These are phyloP conservation scores for Magallana gigas DNA, from an alignment of 1,140 invertebrate species.

Conservation along the genomic window DNA sequence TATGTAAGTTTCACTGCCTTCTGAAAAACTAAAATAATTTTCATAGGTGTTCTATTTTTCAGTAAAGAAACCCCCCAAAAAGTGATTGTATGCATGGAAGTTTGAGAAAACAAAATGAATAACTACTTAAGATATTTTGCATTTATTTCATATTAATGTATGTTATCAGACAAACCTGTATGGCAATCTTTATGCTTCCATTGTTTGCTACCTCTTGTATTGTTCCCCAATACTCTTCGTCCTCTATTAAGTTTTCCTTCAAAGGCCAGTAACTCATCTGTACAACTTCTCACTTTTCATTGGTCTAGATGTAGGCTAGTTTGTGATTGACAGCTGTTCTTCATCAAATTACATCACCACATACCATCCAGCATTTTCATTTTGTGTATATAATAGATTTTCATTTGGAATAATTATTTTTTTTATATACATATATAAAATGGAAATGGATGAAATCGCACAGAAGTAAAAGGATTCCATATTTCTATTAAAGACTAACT, in stretches of 20 bases:
- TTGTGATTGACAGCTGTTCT: too few species aligned
- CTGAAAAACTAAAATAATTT: neutral
- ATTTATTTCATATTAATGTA: slow-evolving; percentile 1
- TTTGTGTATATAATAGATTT: too few species aligned
- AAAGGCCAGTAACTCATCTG: neutral
- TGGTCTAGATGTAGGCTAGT: too few species aligned
- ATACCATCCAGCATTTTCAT: too few species aligned
- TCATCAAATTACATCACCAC: too few species aligned
- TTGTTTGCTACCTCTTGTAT: slow-evolving; percentile 24
- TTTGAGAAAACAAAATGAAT: neutral
- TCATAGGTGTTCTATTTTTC: neutral
- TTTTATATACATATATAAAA: too few species aligned
- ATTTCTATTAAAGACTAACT: too few species aligned
- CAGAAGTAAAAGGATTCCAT: too few species aligned
- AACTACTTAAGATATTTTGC: neutral
- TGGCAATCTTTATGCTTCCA: neutral
- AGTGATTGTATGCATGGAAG: neutral
- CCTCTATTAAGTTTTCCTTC: neutral
- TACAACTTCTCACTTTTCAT: too few species aligned
- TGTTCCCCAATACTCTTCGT: slow-evolving; percentile 19
- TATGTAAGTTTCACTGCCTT: neutral
- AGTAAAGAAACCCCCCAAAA: neutral
- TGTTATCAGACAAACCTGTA: neutral
- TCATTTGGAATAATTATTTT: too few species aligned
- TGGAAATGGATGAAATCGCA: too few species aligned